phyloP scores from a whole-genome alignment of 2,888 invertebrate species.

The Rhagonycha fulva region DNA sequence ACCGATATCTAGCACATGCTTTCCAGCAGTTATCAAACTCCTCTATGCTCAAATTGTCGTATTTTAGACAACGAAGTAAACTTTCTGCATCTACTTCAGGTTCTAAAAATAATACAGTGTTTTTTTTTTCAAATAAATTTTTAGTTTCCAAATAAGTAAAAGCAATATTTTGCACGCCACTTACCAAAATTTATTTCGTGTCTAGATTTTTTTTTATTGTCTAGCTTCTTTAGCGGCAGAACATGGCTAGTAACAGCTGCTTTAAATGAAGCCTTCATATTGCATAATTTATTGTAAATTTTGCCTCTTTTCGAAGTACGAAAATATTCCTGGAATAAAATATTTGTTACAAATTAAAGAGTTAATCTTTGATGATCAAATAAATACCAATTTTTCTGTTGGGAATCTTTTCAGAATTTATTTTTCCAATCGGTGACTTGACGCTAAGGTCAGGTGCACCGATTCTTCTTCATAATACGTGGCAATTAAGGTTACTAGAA shows the following conservation, averaged over 20 bases:
- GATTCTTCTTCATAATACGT: too few species aligned
- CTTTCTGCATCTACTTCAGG: constrained; percentile 13
- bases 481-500: background rate
- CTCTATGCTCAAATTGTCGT: constrained; percentile 7
- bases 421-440: too few species aligned
- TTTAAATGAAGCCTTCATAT: constrained; percentile 9
- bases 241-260: background rate
- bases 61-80: constrained; percentile 6
- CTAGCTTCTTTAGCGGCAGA: background rate
- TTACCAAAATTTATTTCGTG: background rate
- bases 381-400: background rate
- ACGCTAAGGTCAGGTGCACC: too few species aligned
- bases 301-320: background rate
- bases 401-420: background rate
- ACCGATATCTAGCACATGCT: background rate
- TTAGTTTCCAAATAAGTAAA: too few species aligned
- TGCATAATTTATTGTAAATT: background rate
- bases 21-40: constrained; percentile 15
- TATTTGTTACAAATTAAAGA: background rate
- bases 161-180: background rate
- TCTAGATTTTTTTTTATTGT: background rate
- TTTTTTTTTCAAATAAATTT: too few species aligned
- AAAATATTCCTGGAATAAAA: background rate
- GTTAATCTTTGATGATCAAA: background rate
- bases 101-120: constrained; percentile 1